Conservation (phyloP, 2,797 vertebrate species). For the Mormyrus hasselquistii region DNA sequence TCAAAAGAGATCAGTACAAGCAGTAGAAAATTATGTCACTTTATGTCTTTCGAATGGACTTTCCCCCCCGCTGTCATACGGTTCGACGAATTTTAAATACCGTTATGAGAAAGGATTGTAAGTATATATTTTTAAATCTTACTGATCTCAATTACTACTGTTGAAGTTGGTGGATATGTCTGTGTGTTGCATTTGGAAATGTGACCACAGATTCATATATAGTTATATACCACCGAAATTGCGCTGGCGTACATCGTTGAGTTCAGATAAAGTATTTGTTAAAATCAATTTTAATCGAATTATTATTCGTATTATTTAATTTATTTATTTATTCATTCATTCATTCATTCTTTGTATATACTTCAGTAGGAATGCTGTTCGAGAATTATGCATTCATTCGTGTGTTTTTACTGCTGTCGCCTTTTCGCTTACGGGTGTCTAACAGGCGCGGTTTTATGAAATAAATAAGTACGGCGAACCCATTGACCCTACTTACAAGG, state of each 20-base stretch:
- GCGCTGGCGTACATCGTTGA: not conserved
- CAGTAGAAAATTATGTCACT: not conserved
- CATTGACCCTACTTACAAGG: constrained; percentile 55
- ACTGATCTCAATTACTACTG: constrained; percentile 1
- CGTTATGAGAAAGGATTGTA: constrained; percentile 52
- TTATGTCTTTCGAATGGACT: constrained; percentile 13
- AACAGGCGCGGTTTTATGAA: constrained; percentile 6
- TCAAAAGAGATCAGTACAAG: constrained; percentile 4
- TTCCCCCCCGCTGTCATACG: not conserved
- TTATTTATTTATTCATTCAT: not conserved
- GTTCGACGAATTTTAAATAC: constrained; percentile 32
- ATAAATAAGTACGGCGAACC: constrained; percentile 54
- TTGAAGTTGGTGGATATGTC: constrained; percentile 4
- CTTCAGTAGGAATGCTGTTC: not conserved
- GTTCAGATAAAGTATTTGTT: not conserved
- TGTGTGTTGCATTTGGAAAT: not conserved
- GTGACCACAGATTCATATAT: not conserved
- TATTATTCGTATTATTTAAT: not conserved
- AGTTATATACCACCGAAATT: not conserved
- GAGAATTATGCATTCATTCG: not conserved
- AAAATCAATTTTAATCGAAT: not conserved
- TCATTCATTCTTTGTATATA: not conserved
- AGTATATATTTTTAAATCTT: constrained; percentile 40
- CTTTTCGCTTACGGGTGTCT: not conserved
- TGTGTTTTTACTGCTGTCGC: not conserved